These are phyloP conservation scores for Prunella fulvescens DNA, from an alignment of 2,113 vertebrate species.

Conservation along the genomic window DNA sequence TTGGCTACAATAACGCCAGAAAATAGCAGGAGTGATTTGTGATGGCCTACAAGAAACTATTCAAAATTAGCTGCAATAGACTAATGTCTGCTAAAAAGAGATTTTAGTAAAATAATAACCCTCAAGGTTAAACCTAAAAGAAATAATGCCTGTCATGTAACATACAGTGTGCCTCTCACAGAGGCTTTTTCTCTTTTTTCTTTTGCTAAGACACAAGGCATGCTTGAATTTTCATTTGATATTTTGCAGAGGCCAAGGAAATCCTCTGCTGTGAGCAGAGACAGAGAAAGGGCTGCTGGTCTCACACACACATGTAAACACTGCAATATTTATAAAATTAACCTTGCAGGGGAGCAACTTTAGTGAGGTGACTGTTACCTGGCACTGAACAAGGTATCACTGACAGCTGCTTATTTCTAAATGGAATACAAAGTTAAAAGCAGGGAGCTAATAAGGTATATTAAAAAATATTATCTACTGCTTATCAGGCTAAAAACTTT, in stretches of 20 bases:
- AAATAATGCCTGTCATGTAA: not conserved
- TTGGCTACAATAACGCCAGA: not conserved
- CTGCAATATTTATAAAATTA: not conserved
- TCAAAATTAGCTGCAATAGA: not conserved
- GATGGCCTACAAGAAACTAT: not conserved
- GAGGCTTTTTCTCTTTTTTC: not conserved
- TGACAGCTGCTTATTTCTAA: not conserved
- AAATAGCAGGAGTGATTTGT: not conserved
- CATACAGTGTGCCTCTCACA: not conserved
- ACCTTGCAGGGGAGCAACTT: not conserved
- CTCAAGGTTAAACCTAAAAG: not conserved
- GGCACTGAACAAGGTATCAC: not conserved
- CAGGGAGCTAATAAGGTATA: not conserved
- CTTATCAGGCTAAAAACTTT: not conserved
- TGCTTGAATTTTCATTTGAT: not conserved
- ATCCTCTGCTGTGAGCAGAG: not conserved
- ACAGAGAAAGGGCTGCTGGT: not conserved
- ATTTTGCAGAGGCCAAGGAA: constrained; percentile 13
- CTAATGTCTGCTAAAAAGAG: too few species aligned
- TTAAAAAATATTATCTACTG: not conserved
- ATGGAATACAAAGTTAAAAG: not conserved
- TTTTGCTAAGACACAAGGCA: not conserved
- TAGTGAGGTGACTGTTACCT: not conserved
- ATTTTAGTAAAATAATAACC: not conserved
- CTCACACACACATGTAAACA: not conserved